Evolutionary conservation across 2,113 vertebrate genomes (phyloP), one percentile per base, ranked within the genome.

Genomic region (Chloebia gouldiae): DNA sequence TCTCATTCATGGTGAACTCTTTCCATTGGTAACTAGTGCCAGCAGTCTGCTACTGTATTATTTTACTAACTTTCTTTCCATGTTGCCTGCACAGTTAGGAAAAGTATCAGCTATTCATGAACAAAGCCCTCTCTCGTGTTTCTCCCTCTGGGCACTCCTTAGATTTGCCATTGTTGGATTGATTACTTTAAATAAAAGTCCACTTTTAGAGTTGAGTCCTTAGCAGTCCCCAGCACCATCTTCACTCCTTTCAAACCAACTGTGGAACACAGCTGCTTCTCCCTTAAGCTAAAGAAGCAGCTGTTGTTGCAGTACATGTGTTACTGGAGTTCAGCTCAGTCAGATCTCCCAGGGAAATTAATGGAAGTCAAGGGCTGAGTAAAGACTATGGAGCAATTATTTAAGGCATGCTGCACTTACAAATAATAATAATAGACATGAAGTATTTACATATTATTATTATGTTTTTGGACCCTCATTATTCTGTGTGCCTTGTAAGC

Each of bases 251-350:
- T 81, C n/a, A 63, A 80, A 65, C 92, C 64, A 94, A 90, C 93
- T 96, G 73, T 85, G 86, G 81, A 44, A 35, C 91, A 86, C 95
- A 97, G 94, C 94, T 97, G 95, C 86, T 91, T 87, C 59, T 92
- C 49, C 77, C 57, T 86, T 81, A 40, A 87, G 84, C 85, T 93
- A 15, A 70, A 86, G 78, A 60, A 96, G 87, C 93, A 95, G 90
- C 95, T 95, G 95, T 75, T 92, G 45, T 85, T 94, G 75, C 63
- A 69, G 44, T 88, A 13, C 84, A 90, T 19, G 45, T 92, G 95
- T 95, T 87, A 15, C 73, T 87, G 89, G 70, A 84, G 81, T 24
- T 85, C 54, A 80, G 56, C 75, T 95, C 71, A 73, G 63, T 61
- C 70, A 53, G 11, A 87, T 47, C 70, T 86, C 57, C 15, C 66